Evolutionary conservation across 2,888 invertebrate genomes (phyloP).

Genomic region (Volucella zonaria): DNA sequence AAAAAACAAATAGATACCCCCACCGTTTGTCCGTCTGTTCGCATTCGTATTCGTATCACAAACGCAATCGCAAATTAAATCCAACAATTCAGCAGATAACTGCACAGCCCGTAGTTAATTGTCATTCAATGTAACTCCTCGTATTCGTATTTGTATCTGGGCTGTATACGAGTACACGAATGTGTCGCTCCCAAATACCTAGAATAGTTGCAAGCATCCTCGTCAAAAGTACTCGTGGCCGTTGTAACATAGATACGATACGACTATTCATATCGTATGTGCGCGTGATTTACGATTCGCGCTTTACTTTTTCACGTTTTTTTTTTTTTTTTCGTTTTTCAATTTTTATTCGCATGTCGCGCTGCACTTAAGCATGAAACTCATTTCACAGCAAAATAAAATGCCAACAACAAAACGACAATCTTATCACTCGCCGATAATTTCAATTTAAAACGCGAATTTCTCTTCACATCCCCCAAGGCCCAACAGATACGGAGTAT

Average conservation of each 20-base stretch:
- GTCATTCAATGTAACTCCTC: constrained; percentile 34
- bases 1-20: constrained; percentile 35
- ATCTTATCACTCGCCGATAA: constrained; percentile 65
- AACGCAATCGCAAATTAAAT: constrained; percentile 61
- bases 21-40: neutral
- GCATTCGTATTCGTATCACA: no score
- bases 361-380: constrained; percentile 71
- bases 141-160: neutral
- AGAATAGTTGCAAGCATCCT: constrained; percentile 47
- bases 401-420: constrained; percentile 20
- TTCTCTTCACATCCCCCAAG: constrained; percentile 16
- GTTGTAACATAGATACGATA: no score
- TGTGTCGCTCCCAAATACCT: neutral
- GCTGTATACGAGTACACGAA: constrained; percentile 11
- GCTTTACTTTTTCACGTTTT: constrained; percentile 33
- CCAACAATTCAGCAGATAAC: constrained; percentile 60
- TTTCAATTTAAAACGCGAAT: constrained; percentile 68
- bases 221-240: constrained; percentile 12
- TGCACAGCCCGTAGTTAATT: constrained; percentile 46
- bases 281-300: constrained; percentile 72
- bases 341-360: constrained; percentile 62
- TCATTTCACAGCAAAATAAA: constrained; percentile 34
- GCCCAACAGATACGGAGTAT: neutral
- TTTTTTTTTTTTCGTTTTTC: no score
- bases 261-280: constrained; percentile 4